These are phyloP conservation scores for Clupea harengus DNA, from an alignment of 2,113 vertebrate genomes.

Conservation along the genomic window DNA sequence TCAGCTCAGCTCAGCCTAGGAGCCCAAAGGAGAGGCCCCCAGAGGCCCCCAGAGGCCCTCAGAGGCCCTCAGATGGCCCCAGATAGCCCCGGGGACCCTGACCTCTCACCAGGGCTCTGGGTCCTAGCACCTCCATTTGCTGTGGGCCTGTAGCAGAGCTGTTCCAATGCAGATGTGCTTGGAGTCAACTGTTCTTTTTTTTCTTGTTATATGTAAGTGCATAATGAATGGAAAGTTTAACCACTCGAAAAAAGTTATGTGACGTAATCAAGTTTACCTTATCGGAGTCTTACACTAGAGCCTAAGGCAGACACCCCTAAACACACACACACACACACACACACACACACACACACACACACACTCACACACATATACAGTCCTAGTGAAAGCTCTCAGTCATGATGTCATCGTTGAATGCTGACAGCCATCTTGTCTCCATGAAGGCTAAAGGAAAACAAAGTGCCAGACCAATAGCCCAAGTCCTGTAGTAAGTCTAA, in stretches of 20 bases:
- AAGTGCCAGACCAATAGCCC: conserved; percentile 45
- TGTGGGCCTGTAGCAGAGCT: no score
- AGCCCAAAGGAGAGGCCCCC: no score
- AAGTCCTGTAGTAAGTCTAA: conserved; percentile 45
- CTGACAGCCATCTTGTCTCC: conserved; percentile 61
- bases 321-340: background rate
- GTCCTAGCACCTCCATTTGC: no score
- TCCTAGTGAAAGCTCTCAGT: conserved; percentile 46
- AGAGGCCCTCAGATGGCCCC: no score
- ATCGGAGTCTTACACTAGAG: background rate
- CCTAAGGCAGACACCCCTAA: background rate
- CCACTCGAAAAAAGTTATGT: background rate
- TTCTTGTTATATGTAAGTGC: background rate
- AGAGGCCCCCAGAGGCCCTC: no score
- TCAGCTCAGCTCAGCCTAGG: no score
- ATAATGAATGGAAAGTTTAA: background rate
- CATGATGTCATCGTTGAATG: conserved; percentile 62
- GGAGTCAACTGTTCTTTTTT: no score
- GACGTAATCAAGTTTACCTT: background rate
- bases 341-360: background rate
- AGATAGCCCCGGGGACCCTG: no score
- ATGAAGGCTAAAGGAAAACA: conserved; percentile 48
- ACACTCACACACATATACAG: background rate
- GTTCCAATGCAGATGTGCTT: no score
- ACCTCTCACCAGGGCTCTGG: no score